Percentiles rank a stretch among this genome's conserved stretches.
phyloP scores from a whole-genome alignment of 1,140 invertebrate genomes.

The Babylonia areolata region DNA sequence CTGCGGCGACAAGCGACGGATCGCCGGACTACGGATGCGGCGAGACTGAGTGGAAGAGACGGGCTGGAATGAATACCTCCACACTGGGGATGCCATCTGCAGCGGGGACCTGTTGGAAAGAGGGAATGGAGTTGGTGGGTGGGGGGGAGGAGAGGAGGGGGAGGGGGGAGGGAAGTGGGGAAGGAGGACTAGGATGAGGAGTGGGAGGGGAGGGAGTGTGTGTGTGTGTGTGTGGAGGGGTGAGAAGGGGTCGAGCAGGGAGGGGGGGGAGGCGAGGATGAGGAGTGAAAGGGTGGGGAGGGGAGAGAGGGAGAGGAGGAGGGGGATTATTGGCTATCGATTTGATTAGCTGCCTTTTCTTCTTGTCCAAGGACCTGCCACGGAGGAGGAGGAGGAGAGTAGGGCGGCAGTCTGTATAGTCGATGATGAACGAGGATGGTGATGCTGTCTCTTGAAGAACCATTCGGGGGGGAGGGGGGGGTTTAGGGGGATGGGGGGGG shows the following conservation, averaged over 20 bases:
- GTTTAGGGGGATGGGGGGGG: too few species aligned
- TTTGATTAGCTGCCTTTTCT: not conserved
- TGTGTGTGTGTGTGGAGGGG: not conserved
- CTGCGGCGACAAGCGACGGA: not conserved
- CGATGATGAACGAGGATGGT: too few species aligned
- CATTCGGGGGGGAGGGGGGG: too few species aligned
- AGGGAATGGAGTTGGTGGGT: not conserved
- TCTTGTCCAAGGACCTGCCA: not conserved
- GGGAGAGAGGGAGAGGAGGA: not conserved
- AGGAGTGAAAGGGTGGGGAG: not conserved
- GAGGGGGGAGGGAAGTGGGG: not conserved
- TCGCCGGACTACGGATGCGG: not conserved
- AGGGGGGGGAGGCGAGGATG: not conserved
- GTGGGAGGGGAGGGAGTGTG: too few species aligned
- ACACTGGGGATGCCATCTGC: not conserved
- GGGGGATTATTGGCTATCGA: constrained; percentile 3
- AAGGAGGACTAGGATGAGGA: not conserved
- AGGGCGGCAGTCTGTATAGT: too few species aligned
- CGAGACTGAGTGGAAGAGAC: not conserved
- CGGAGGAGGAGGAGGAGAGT: too few species aligned
- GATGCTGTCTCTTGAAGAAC: too few species aligned
- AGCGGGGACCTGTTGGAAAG: not conserved
- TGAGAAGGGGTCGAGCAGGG: not conserved
- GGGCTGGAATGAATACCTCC: too few species aligned
- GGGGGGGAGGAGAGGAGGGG: not conserved